A percentile compares a stretch with the other conserved stretches of the same genome.
Conservation (phyloP, 1,140 invertebrate genomes). For the Drosophila rufa region DNA sequence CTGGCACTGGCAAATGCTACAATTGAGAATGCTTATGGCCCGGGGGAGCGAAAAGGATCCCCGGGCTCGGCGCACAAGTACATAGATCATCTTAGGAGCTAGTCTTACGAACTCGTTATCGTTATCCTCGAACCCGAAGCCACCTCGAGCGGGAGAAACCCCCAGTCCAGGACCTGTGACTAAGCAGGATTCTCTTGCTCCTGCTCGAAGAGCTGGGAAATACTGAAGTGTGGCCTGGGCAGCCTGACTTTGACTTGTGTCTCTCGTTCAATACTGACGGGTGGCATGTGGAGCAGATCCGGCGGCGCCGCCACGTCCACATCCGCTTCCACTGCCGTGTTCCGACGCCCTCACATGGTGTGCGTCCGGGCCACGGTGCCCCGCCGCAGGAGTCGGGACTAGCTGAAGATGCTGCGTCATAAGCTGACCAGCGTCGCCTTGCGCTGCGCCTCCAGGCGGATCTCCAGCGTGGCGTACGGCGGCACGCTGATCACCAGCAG, state of each 20-base stretch:
- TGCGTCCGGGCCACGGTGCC: slow-evolving; percentile 74
- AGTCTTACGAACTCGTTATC: slow-evolving; percentile 8
- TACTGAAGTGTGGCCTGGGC: slow-evolving; percentile 29
- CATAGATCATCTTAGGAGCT: slow-evolving; percentile 23
- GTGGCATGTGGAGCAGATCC: slow-evolving; percentile 22
- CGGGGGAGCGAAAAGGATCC: neutral
- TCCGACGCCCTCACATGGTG: slow-evolving; percentile 68
- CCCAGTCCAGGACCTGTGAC: no score
- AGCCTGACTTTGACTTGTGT: slow-evolving; percentile 36
- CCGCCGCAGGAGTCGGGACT: slow-evolving; percentile 69
- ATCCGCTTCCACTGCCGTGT: slow-evolving; percentile 5
- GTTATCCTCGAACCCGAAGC: neutral
- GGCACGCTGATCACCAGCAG: slow-evolving; percentile 84
- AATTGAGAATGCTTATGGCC: slow-evolving; percentile 23
- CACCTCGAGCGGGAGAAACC: no score
- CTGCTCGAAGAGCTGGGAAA: slow-evolving; percentile 14
- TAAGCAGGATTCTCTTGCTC: neutral
- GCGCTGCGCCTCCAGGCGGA: slow-evolving; percentile 80
- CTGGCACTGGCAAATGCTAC: slow-evolving; percentile 67
- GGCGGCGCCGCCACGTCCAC: neutral
- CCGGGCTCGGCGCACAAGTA: slow-evolving; percentile 4
- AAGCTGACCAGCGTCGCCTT: slow-evolving; percentile 82
- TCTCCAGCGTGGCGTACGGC: slow-evolving; percentile 85
- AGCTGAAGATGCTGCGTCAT: slow-evolving; percentile 85
- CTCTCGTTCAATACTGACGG: slow-evolving; percentile 47